Base-by-base conservation (phyloP, 2,797 vertebrate species). In the Poliocrania exsul region DNA sequence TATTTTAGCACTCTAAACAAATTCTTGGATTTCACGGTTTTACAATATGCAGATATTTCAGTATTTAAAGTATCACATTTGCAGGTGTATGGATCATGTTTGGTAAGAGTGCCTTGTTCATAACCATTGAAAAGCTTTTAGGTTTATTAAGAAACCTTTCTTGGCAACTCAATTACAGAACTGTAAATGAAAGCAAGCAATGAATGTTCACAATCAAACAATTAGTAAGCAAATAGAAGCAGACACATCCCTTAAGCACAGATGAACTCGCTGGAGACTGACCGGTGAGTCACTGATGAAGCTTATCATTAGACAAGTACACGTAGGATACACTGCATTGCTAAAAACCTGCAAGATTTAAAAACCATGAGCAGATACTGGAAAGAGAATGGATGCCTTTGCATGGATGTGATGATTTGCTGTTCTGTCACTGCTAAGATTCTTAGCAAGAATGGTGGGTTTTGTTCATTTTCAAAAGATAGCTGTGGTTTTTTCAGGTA, bases 111-210 rank as follows among this genome's bases (percentile, higher is more conserved):
- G 28, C 70, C 56, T 51, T 69, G 21, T 28, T 79, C 29, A 13
- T 49, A 73, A 61, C 25, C 11, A 14, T 12, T 60, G 28, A 90
- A 70, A 11, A 83, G 62, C 21, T 62, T 95, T 86, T 72, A 54
- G 11, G 40, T 94, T 90, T 61, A 66, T 33, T 81, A 91, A 54
- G 61, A 91, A 93, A 61, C 11, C 16, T 64, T 64, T 71, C 86
- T 80, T 73, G 65, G 24, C 78, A 89, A 80, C 29, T 79, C 90
- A 65, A 0, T 81, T 65, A 67, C 78, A 71, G 40, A 92, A 49
- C 14, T 67, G 25, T 11, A 69, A 90, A 74, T 49, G 35, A 62
- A 89, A 81, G 54, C 40, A 83, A 82, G 64, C 17, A 51, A 64
- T 10, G 25, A 31, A 54, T 40, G 35, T 37, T 81, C 62, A 82